A percentile compares a stretch with the other conserved stretches of the same genome.
phyloP scores from a whole-genome alignment of 1,140 invertebrate species.

The Leptopilina boulardi region DNA sequence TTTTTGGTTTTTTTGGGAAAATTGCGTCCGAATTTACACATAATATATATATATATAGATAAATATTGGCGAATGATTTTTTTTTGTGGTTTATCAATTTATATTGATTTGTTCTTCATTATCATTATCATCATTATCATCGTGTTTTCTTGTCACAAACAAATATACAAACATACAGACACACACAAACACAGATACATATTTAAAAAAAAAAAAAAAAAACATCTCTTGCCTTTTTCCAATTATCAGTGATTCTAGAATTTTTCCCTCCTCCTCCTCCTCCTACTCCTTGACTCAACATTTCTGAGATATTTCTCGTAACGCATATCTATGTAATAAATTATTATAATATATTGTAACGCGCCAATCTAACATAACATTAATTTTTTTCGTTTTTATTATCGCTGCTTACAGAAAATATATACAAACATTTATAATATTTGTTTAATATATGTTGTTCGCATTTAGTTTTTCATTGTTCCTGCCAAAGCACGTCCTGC shows the following conservation, averaged over 20 bases:
- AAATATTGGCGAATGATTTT: neutral
- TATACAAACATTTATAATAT: conserved; percentile 47
- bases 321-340: conserved; percentile 55
- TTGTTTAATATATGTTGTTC: conserved; percentile 33
- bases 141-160: no score
- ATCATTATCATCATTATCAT: neutral
- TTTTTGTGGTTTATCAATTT: conserved; percentile 8
- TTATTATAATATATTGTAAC: conserved; percentile 50
- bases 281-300: conserved; percentile 36
- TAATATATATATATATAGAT: no score
- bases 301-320: conserved; percentile 48
- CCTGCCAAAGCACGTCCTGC: conserved; percentile 28
- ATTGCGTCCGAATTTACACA: neutral
- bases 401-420: conserved; percentile 38
- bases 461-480: conserved; percentile 29
- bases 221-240: no score
- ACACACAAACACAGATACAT: no score
- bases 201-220: no score
- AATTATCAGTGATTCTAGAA: conserved; percentile 28
- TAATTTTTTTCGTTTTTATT: conserved; percentile 47
- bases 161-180: no score
- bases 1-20: no score
- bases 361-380: conserved; percentile 50
- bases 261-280: conserved; percentile 34
- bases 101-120: conserved; percentile 34